Percentiles rank a stretch among this genome's conserved stretches.
Conservation (phyloP, 2,113 vertebrate genomes). For the Pseudopipra pipra region DNA sequence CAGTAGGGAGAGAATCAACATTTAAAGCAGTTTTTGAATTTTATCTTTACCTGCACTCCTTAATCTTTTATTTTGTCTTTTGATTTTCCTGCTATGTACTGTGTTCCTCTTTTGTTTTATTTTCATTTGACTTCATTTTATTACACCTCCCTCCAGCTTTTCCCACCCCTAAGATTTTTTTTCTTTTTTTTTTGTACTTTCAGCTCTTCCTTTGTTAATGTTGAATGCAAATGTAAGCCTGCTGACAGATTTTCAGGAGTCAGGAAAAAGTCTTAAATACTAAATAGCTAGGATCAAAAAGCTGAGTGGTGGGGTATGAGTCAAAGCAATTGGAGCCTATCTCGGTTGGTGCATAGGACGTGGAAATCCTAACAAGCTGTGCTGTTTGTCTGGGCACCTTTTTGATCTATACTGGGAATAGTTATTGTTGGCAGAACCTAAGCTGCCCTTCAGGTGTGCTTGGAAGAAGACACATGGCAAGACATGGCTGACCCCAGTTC, state of each 20-base stretch:
- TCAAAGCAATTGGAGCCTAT: background rate
- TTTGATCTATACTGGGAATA: background rate
- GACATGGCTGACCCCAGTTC: rapidly evolving
- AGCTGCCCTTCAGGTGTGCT: background rate
- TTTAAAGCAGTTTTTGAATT: conserved; percentile 62
- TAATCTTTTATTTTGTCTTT: conserved; percentile 70
- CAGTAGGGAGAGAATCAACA: conserved; percentile 65
- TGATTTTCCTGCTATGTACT: conserved; percentile 30
- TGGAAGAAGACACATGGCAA: background rate
- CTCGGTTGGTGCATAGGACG: background rate
- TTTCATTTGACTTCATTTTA: conserved; percentile 49
- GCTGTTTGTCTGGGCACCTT: background rate
- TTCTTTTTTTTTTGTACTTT: background rate
- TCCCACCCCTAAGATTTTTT: background rate
- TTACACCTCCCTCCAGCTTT: conserved; percentile 30
- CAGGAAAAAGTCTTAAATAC: background rate
- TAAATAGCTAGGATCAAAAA: background rate
- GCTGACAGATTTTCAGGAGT: background rate
- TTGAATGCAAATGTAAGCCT: background rate
- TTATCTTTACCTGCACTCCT: conserved; percentile 65
- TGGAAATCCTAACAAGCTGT: background rate
- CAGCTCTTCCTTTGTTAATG: conserved; percentile 45
- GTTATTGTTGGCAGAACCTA: rapidly evolving
- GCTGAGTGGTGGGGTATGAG: background rate
- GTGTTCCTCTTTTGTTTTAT: conserved; percentile 48